Evolutionary conservation across 2,113 vertebrate species (phyloP), one percentile per base, ranked within the genome.

Genomic region (Limnothrissa miodon): DNA sequence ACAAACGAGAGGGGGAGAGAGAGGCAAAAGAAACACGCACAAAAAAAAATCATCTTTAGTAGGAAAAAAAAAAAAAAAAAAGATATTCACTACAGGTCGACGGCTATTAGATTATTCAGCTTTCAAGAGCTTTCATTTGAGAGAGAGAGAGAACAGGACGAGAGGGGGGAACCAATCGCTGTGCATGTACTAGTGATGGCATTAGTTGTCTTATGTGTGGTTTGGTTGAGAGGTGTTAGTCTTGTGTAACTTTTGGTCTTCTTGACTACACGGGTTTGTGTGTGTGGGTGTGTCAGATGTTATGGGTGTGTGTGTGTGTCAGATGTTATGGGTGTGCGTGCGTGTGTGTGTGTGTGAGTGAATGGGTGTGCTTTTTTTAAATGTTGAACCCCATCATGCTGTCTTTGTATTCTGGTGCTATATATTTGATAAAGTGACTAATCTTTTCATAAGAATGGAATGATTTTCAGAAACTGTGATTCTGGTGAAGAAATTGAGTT

Each of bases 241-340:
- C 29, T 74, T 74, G 29, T 74, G 66, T 74, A 74, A 74, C 66
- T 74, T 74, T 88, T 93, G 89, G 92, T 94, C 92, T 36, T 91
- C 78, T 74, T 87, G 92, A 95, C 95, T 95, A 96, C 94, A 95
- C 93, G 95, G 95, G 95, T 95, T 42, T 81, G 48, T 81, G 46
- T 81, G 80, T 62, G 94, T 95, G 80, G 42, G 94, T 95, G 92
- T 95, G 42, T 95, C 94, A 93, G 42, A 42, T 42, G 42, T 2
- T 42, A 56, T 23, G 17, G 53, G 53, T 56, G 53, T 21, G 17
- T 1, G 53, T 23, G 66, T 74, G 19, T 36, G 66, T 74, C 5
- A 33, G 62, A 62, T 62, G 5, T 53, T 48, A 21, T 45, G 39
- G 5, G 25, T 81, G 36, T 15, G 51, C 5, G 21, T 8, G 45